Evolutionary conservation across 2,888 invertebrate genomes (phyloP), one percentile per base, ranked within the genome.

Genomic region (Oxytorus armatus): DNA sequence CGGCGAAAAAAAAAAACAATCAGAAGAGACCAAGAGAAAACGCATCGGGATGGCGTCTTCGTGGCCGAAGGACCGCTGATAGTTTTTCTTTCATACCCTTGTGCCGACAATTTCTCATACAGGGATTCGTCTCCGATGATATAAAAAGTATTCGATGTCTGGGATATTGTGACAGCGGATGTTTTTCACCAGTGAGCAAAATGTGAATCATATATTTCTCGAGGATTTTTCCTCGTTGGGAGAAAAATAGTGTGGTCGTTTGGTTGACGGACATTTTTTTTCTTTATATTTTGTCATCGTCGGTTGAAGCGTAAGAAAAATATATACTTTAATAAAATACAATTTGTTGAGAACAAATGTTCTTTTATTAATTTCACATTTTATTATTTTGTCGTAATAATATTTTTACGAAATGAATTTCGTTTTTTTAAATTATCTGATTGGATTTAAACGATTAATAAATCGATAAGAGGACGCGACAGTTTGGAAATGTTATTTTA

Each of bases 131-230:
- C 21, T 14, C 39, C 23, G 39, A 47, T 29, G n/a, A n/a, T n/a
- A 61, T 57, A 57, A 51, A 49, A 39, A 69, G 55, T 70, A 57
- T 39, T 29, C 25, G 21, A 21, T 69, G 49, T 74, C 74, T 65
- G 14, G 29, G 16, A 53, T n/a, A n/a, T 23, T 36, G 29, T 21
- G 68, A 74, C 78, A 49, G 44, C 63, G 74, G 53, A 74, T 53
- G 51, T 74, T 18, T 11, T 47, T 74, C 55, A 57, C n/a, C 11
- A 47, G 11, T 8, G 8, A 55, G 47, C 29, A n/a, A 75, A 69
- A 75, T 65, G 63, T 51, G 69, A 49, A 23, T 63, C 63, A 63
- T 75, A 72, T n/a, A 51, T 72, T 18, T 61, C 23, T 14, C 18
- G 10, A 8, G n/a, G 39, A 39, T 66, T 51, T 74, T 74, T 18